Evolutionary conservation across 2,888 invertebrate species (phyloP), one percentile per base, ranked within the genome.

Genomic region (Ptychoptera contaminata): DNA sequence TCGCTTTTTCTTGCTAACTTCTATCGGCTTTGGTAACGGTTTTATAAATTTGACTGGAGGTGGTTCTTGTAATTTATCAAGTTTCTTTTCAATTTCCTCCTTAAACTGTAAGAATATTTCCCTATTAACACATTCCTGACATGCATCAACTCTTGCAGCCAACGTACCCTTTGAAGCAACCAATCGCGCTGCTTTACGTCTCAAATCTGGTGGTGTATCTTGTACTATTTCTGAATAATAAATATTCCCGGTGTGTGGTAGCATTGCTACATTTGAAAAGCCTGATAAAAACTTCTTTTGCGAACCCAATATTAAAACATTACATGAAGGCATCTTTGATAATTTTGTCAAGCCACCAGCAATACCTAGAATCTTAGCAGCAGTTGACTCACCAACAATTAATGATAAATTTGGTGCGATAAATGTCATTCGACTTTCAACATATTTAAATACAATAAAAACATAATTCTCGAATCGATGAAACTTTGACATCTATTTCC

Each of bases 351-450:
- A 66, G 2, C 98, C 98, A 39, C 98, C 98, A 6, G 98, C 98
- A 38, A 93, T 82, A 49, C 94, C 97, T 86, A 97, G 48, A 4
- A 65, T 51, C 42, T 65, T 65, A 5, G 65, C 65, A 5, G 65
- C 65, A 1, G 64, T 65, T 10, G 65, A 65, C 2, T 65, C 65
- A n/a, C 76, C 76, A 46, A 97, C 83, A 60, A 99, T 93, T 51
- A 84, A 79, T 1, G 96, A 93, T 32, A 98, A 72, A 67, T 99
- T 99, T 8, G 98, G 98, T 2, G 98, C 98, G 57, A 99, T 97
- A 58, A 94, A 93, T 6, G 93, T 84, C 98, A 98, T 99, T 55
- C 97, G 74, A 52, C 96, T 93, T 63, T 99, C 98, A 1, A 99
- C 97, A 67, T 94, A 97, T 58, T 92, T 86, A 62, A 86, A 93